Base-by-base conservation (phyloP, 2,797 vertebrate genomes). In the Cyclopterus lumpus region DNA sequence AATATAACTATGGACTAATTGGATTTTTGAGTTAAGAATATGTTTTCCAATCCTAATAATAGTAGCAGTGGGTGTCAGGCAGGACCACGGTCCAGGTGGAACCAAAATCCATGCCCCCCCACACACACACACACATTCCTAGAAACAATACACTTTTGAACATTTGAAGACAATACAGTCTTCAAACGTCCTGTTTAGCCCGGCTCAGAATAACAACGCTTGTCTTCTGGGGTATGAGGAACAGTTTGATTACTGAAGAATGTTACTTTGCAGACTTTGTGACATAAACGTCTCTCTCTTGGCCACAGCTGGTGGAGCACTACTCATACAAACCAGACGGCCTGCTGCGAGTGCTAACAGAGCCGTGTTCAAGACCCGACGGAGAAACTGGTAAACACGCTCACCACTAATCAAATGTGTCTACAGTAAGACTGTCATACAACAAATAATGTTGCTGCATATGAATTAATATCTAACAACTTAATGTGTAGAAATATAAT, bases 301-400 rank as follows among this genome's bases (percentile, higher is more conserved):
- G 44, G 12, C 46, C 18, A 36, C 84, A 99, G 98, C 89, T 99
- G 83, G 97, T 99, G 58, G 98, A 99, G 73, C 98, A 99, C 88
- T 99, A 99, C 89, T 98, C 97, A 0, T 99, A 99, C 86, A 99
- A 99, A 90, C 94, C 97, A 26, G 98, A 99, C 16, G 98, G 98
- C 38, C 94, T 99, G 20, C 90, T 98, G 71, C 91, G 95, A 64
- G 96, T 97, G 61, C 94, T 99, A n/a, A 98, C 96, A 0, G 93
- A 97, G 44, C 89, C 97, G 2, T 97, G 97, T 85, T 83, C 93
- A 28, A 91, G 94, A 73, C 88, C 93, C 4, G 92, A 93, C 0
- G 86, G 86, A 67, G 88, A 88, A 0, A 57, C 12, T 1, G 86
- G 89, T 91, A 86, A 81, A 57, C 71, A 59, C 10, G 28, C n/a